Evolutionary conservation across 2,888 invertebrate genomes (phyloP).

Genomic region (Zele albiditarsus): DNA sequence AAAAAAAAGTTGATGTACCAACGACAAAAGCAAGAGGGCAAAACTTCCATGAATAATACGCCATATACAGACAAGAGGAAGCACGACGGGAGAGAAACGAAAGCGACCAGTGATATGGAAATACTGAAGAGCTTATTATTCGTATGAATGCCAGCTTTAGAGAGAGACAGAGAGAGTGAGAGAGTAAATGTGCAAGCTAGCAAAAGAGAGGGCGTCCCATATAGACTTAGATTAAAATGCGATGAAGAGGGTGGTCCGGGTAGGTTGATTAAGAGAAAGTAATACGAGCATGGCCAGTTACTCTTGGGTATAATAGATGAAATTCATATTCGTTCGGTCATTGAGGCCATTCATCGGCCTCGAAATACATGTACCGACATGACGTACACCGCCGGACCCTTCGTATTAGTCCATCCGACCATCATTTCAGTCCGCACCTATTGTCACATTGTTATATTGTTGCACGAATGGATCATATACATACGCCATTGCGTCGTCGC

Average conservation of each 20-base stretch:
- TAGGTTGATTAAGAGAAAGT: conserved; percentile 52
- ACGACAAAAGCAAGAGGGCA: conserved; percentile 17
- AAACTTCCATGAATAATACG: conserved; percentile 37
- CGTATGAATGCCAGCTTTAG: conserved; percentile 30
- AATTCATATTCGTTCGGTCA: conserved; percentile 58
- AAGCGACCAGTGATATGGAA: conserved; percentile 42
- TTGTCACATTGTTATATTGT: conserved; percentile 59
- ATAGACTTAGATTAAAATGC: conserved; percentile 9
- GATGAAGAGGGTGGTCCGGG: conserved; percentile 35
- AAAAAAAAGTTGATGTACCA: not conserved
- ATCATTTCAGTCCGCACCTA: conserved; percentile 47
- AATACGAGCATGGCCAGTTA: conserved; percentile 46
- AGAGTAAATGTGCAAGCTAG: conserved; percentile 9
- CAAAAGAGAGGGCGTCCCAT: not conserved
- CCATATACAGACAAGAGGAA: conserved; percentile 33
- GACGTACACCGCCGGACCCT: conserved; percentile 48
- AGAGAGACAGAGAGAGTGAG: conserved; percentile 21
- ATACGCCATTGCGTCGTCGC: not conserved
- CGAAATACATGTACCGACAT: conserved; percentile 52
- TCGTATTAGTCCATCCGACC: conserved; percentile 59
- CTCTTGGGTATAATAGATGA: conserved; percentile 45
- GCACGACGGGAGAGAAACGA: conserved; percentile 20
- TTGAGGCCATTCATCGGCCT: conserved; percentile 51
- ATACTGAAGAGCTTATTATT: conserved; percentile 48
- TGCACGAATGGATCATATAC: conserved; percentile 58